Evolutionary conservation across 2,888 invertebrate genomes (phyloP), one percentile per base, ranked within the genome.

Genomic region (Cryptus viduatorius): DNA sequence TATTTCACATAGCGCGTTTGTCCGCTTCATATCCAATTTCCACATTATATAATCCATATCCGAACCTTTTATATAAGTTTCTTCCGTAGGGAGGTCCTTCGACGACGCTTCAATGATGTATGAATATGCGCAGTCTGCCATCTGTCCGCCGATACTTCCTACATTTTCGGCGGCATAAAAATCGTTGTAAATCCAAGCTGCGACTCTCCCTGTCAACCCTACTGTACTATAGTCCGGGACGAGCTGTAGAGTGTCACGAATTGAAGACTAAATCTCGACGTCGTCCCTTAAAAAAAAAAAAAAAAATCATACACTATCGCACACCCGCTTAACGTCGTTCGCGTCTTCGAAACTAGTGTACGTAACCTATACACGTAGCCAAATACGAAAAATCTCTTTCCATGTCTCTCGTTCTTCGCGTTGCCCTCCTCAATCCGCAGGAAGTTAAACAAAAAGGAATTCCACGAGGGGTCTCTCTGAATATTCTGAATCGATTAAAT

Each of bases 401-500:
- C 67, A 64, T 56, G 76, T 76, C 68, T 69, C 68, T 56, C 75
- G 83, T 67, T 77, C 56, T 44, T 64, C 65, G 61, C 48, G 48
- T 67, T 77, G 44, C 73, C 79, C 78, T 81, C 56, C 68, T 72
- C 78, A 87, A 92, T 92, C 91, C 88, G 90, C 93, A 93, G 93
- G 93, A 93, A 93, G 93, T 92, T 92, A 91, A 91, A 93, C 93
- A 92, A 93, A 92, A 92, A 92, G 91, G 88, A 87, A 89, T 88
- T 88, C 90, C 90, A 89, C 90, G 86, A 87, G 88, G 88, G 86
- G 82, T 37, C 90, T 88, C 64, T 87, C 89, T 91, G 93, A 92
- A 93, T 93, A 92, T 91, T 92, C 90, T 92, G 92, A 93, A 93
- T 93, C 93, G 92, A 93, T 93, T 92, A 93, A 93, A 93, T 93